Evolutionary conservation across 2,888 invertebrate species (phyloP).

Genomic region (Trachelus tabidus): DNA sequence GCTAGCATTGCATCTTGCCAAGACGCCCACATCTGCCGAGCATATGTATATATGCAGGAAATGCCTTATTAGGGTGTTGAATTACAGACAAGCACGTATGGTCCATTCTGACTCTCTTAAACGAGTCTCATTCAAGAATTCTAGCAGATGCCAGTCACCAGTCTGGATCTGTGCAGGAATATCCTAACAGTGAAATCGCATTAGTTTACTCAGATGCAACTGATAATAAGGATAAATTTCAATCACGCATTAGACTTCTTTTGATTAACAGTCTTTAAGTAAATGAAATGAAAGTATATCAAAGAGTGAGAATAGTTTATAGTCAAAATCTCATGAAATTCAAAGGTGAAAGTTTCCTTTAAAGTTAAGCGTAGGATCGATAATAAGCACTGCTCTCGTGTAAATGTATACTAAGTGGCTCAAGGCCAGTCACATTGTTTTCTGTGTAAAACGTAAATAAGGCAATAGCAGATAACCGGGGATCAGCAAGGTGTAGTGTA

Average conservation of each 20-base stretch:
- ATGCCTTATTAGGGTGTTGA: conserved; percentile 50
- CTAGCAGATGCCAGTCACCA: conserved; percentile 24
- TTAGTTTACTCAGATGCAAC: neutral
- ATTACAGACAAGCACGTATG: conserved; percentile 16
- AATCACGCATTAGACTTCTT: neutral
- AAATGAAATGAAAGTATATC: neutral
- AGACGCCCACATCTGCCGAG: conserved; percentile 38
- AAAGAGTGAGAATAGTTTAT: neutral
- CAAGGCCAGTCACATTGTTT: conserved; percentile 46
- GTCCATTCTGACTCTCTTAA: neutral
- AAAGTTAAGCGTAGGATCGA: conserved; percentile 39
- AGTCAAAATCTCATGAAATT: conserved; percentile 31
- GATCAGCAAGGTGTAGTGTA: neutral
- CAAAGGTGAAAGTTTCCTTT: conserved; percentile 41
- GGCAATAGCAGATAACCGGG: conserved; percentile 5
- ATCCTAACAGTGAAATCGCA: neutral
- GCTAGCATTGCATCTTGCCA: neutral
- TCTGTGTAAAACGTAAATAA: conserved; percentile 11
- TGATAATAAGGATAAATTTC: neutral
- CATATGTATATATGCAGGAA: conserved; percentile 58
- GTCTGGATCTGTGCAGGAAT: neutral
- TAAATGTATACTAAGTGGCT: conserved; percentile 39
- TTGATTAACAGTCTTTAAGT: neutral
- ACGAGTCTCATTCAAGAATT: conserved; percentile 21
- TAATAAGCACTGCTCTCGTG: conserved; percentile 26